Percentiles rank a stretch among this genome's conserved stretches.
Evolutionary conservation across 2,113 vertebrate species (phyloP).

Genomic region (Glaucomys volans): DNA sequence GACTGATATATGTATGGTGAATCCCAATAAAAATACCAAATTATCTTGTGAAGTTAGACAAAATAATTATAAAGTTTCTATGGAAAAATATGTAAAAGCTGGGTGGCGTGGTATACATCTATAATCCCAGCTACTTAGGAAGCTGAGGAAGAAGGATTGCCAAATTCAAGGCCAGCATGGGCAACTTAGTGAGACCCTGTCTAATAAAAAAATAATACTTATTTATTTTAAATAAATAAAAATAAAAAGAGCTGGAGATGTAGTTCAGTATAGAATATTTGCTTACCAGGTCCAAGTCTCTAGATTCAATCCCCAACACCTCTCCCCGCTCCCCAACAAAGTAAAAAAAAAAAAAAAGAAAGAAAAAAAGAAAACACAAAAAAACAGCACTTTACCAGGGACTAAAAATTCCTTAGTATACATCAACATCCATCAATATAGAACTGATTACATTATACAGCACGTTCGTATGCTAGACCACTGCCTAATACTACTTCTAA

Average conservation of each 20-base stretch:
- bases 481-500: neutral
- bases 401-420: neutral
- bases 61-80: conserved; percentile 49
- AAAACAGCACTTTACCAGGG: conserved; percentile 1
- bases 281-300: neutral
- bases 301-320: neutral
- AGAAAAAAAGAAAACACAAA: neutral
- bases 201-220: too few species aligned
- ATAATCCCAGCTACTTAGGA: neutral
- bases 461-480: neutral
- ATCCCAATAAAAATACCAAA: conserved; percentile 20
- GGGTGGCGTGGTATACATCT: neutral
- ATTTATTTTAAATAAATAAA: neutral
- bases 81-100: conserved; percentile 2
- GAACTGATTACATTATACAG: neutral
- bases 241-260: neutral
- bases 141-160: neutral
- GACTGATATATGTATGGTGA: conserved; percentile 8
- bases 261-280: neutral
- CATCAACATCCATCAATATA: neutral
- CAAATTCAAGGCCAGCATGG: neutral
- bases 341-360: neutral
- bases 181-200: neutral
- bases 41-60: conserved; percentile 18
- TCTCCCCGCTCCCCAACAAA: too few species aligned